Base-by-base conservation (phyloP, 2,888 invertebrate species). In the Mimumesa dahlbomi region DNA sequence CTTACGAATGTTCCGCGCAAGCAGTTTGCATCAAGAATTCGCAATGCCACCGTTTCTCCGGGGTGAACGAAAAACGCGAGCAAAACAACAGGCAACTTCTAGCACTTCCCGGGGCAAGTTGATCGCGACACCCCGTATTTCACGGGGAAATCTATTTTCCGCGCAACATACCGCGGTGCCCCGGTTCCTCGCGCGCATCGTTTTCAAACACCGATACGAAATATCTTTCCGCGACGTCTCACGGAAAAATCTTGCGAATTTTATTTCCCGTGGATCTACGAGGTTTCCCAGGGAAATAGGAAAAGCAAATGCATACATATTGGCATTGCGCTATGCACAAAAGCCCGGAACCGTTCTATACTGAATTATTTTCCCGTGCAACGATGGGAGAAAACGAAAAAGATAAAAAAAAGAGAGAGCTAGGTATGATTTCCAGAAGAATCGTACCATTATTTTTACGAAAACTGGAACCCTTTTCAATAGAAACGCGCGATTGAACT, bases 71-170 rank as follows among this genome's bases (percentile, higher is more conserved):
- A 62, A 42, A 52, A 25, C 7, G 2, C 2, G 25, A 40, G 34
- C 40, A 42, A 58, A 75, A 36, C 21, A 11, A 53, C 40, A 72
- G 62, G 34, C 46, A 42, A 61, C 42, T 42, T 45, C 13, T 34
- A 34, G 11, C n/a, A 19, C 7, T 31, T n/a, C 34, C 21, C 21
- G 25, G 14, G 18, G 45, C 45, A 43, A 54, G 38, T 34, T 22
- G 65, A 58, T 65, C 58, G 42, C 2, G 16, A 7, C 43, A 36
- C 29, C 45, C 38, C 57, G 64, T 58, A 49, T 58, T 50, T 63
- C 61, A 43, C 46, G 2, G 29, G 25, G 45, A 62, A 50, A 63
- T 75, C 46, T 31, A 64, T 67, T 46, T 53, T 49, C 16, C 36
- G 14, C 6, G 46, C 31, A 31, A 40, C 19, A 38, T 16, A 38